Percentiles rank a stretch among this genome's conserved stretches.
Evolutionary conservation across 1,140 invertebrate genomes (phyloP).

Genomic region (Bombus terrestris): DNA sequence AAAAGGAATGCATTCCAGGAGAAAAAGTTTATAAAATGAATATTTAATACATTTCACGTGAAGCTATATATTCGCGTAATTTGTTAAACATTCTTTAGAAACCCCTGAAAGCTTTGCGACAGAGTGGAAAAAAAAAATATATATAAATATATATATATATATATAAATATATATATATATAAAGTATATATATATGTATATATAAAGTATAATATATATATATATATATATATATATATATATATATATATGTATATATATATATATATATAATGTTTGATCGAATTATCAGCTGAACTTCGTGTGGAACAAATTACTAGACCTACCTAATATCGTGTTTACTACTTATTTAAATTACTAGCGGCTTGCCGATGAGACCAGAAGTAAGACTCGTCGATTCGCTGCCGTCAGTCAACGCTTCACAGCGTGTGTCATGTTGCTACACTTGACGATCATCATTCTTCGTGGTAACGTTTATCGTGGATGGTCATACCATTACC

Average conservation of each 20-base stretch:
- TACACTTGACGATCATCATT: constrained; percentile 42
- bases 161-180: not conserved
- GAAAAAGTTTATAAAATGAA: constrained; percentile 59
- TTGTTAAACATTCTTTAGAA: constrained; percentile 42
- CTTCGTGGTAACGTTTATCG: constrained; percentile 30
- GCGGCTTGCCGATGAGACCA: constrained; percentile 55
- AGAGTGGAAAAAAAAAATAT: constrained; percentile 50
- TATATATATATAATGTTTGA: constrained; percentile 23
- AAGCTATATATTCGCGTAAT: constrained; percentile 33
- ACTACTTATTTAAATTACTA: constrained; percentile 72
- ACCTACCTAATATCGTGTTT: constrained; percentile 74
- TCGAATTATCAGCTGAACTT: constrained; percentile 61
- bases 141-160: not conserved
- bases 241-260: not conserved
- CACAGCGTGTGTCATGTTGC: constrained; percentile 52
- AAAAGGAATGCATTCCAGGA: constrained; percentile 66
- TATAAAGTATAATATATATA: not conserved
- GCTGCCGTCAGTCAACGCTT: constrained; percentile 53
- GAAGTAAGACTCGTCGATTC: constrained; percentile 57
- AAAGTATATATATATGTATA: not conserved
- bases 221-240: not conserved
- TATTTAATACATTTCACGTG: constrained; percentile 49
- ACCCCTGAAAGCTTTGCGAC: constrained; percentile 52
- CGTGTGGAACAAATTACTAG: constrained; percentile 74
- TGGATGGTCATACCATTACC: constrained; percentile 81